Percentiles rank a stretch among this genome's conserved stretches.
Evolutionary conservation across 2,113 vertebrate species (phyloP).

Genomic region (Indicator indicator): DNA sequence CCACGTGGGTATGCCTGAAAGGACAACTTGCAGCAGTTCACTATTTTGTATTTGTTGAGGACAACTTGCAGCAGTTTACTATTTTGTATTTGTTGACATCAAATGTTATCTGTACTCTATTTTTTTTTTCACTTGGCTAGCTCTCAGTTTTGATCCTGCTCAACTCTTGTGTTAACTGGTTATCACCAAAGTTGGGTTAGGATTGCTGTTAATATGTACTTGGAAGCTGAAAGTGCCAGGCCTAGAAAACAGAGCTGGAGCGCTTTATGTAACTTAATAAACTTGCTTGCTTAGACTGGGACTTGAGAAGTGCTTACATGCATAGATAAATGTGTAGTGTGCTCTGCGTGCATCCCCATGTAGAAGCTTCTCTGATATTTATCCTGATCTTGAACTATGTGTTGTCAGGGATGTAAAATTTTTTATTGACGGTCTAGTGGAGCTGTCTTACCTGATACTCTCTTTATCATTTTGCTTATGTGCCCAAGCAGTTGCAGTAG

Average conservation of each 20-base stretch:
- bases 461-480: not conserved
- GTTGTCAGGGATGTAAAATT: rapidly evolving
- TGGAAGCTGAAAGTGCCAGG: not conserved
- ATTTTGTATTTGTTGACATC: not conserved
- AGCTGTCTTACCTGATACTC: not conserved
- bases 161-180: not conserved
- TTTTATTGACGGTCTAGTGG: not conserved
- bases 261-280: not conserved
- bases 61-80: not conserved
- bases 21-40: not conserved
- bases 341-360: not conserved
- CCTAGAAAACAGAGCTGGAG: not conserved
- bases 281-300: not conserved
- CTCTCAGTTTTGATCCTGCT: not conserved
- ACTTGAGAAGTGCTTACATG: not conserved
- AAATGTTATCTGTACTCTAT: not conserved
- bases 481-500: not conserved
- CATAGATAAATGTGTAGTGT: not conserved
- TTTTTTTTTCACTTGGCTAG: not conserved
- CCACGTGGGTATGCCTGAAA: not conserved
- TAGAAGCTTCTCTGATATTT: not conserved
- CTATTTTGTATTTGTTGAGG: not conserved
- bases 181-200: not conserved
- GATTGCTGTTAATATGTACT: not conserved
- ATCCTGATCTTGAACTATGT: not conserved